Evolutionary conservation across 2,888 invertebrate genomes (phyloP).

Genomic region (Apocheima hispidaria): DNA sequence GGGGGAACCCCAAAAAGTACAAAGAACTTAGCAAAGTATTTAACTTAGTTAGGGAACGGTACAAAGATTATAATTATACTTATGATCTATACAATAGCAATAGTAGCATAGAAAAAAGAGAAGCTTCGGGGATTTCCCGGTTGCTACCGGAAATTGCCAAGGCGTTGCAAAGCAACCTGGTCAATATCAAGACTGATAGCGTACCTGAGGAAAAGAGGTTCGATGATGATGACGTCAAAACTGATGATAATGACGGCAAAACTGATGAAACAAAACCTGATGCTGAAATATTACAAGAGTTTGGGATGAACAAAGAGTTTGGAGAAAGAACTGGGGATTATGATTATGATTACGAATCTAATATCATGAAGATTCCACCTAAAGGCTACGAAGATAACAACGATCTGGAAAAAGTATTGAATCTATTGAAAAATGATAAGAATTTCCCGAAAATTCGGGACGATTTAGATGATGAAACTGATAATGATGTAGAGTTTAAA

Average conservation of each 20-base stretch:
- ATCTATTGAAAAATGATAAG: slow-evolving; percentile 59
- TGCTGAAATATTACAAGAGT: slow-evolving; percentile 68
- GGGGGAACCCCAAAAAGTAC: slow-evolving; percentile 86
- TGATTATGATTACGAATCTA: slow-evolving; percentile 72
- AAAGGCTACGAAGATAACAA: slow-evolving; percentile 68
- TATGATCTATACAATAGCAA: slow-evolving; percentile 65
- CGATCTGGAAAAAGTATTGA: slow-evolving; percentile 64
- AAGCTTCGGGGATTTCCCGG: slow-evolving; percentile 59
- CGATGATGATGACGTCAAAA: slow-evolving; percentile 46
- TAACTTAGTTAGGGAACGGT: slow-evolving; percentile 60
- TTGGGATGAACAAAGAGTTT: slow-evolving; percentile 77
- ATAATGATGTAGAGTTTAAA: slow-evolving; percentile 65
- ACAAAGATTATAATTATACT: slow-evolving; percentile 72
- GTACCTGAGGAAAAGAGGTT: slow-evolving; percentile 66
- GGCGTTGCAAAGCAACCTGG: slow-evolving; percentile 64
- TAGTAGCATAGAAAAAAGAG: slow-evolving; percentile 58
- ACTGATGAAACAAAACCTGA: slow-evolving; percentile 44
- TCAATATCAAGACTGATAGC: slow-evolving; percentile 57
- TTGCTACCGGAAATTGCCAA: slow-evolving; percentile 73
- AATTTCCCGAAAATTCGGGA: slow-evolving; percentile 55
- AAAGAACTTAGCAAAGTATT: slow-evolving; percentile 60
- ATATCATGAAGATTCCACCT: slow-evolving; percentile 81
- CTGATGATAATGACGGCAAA: slow-evolving; percentile 48
- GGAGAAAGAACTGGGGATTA: slow-evolving; percentile 62
- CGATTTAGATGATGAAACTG: slow-evolving; percentile 45